phyloP scores from a whole-genome alignment of 2,888 invertebrate species.

The Lycophotia porphyrea region DNA sequence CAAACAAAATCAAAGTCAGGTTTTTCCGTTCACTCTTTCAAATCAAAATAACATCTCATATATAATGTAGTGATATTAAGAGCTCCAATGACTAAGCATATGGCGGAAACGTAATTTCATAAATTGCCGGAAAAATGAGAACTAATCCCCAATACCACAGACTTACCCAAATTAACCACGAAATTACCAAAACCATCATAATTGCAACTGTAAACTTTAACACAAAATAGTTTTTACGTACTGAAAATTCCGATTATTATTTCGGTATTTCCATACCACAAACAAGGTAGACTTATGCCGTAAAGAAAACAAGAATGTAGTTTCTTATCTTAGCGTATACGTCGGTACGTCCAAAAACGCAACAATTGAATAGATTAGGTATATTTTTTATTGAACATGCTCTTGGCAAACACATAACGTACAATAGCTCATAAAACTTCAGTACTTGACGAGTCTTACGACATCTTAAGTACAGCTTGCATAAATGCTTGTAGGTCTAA shows the following conservation, averaged over 20 bases:
- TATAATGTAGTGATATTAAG: not conserved
- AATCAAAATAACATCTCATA: not conserved
- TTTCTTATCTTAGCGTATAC: constrained; percentile 46
- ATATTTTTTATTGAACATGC: constrained; percentile 37
- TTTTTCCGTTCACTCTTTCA: not conserved
- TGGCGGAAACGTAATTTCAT: not conserved
- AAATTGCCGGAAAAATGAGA: not conserved
- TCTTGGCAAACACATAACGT: constrained; percentile 25
- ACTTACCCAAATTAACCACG: constrained; percentile 8
- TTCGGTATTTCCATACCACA: constrained; percentile 27
- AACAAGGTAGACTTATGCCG: constrained; percentile 3
- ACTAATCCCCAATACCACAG: not conserved
- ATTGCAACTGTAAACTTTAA: constrained; percentile 24
- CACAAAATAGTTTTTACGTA: constrained; percentile 29
- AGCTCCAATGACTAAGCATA: not conserved
- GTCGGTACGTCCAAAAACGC: constrained; percentile 29
- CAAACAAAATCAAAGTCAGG: not conserved
- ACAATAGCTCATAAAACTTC: constrained; percentile 58
- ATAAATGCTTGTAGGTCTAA: constrained; percentile 5
- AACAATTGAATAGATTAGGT: constrained; percentile 47
- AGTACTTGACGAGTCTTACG: constrained; percentile 15
- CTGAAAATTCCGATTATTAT: constrained; percentile 33
- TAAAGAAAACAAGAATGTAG: constrained; percentile 50
- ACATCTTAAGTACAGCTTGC: constrained; percentile 11
- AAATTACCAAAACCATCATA: constrained; percentile 30